Conservation (phyloP, 2,113 vertebrate species). For the Leucoraja erinaceus region DNA sequence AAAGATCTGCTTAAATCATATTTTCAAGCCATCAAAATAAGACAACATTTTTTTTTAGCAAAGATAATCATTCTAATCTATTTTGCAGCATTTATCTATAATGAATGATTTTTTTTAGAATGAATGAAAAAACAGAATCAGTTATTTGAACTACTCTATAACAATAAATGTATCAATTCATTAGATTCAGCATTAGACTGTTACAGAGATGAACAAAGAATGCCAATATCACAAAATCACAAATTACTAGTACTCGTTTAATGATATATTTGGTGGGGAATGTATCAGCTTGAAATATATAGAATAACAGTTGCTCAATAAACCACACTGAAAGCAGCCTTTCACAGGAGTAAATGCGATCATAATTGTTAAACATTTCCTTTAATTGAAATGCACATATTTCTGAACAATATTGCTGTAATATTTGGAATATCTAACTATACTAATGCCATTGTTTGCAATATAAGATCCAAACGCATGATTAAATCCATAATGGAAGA, state of each 20-base stretch:
- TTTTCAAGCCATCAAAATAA: neutral
- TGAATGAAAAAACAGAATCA: neutral
- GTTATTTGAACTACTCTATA: neutral
- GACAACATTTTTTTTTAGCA: neutral
- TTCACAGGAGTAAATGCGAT: neutral
- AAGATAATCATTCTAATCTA: neutral
- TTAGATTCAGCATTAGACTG: neutral
- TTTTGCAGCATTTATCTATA: neutral
- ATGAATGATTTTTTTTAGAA: neutral
- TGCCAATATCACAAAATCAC: neutral
- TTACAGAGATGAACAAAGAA: neutral
- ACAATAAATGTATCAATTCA: neutral
- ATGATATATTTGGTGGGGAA: neutral
- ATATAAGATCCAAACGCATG: neutral
- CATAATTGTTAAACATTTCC: neutral
- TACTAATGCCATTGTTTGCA: neutral
- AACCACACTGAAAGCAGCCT: neutral
- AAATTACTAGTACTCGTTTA: neutral
- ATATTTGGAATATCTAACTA: neutral
- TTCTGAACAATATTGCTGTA: constrained; percentile 7
- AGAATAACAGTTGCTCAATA: neutral
- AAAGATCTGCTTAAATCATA: constrained; percentile 2
- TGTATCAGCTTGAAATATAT: neutral
- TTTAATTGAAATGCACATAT: constrained; percentile 1
- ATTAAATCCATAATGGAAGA: neutral